phyloP scores from a whole-genome alignment of 2,113 vertebrate species.

The Perca schrenkii region DNA sequence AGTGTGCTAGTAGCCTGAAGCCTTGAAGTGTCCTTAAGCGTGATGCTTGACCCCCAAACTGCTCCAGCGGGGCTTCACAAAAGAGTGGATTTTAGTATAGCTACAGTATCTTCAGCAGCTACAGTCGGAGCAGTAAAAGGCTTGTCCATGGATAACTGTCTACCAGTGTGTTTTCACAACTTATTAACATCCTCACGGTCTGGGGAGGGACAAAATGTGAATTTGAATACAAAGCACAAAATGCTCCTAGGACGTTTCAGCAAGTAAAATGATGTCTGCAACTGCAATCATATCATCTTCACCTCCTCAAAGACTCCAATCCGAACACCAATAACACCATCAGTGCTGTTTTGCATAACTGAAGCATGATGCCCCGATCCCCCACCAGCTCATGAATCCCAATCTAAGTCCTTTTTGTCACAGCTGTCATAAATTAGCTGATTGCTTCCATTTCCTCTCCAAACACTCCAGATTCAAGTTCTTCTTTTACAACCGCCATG shows the following conservation, averaged over 20 bases:
- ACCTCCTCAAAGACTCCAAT: constrained; percentile 20
- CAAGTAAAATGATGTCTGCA: background rate
- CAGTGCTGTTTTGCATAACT: constrained; percentile 19
- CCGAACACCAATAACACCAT: constrained; percentile 2
- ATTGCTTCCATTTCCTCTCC: constrained; percentile 41
- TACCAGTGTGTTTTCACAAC: background rate
- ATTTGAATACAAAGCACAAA: background rate
- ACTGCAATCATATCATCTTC: constrained; percentile 14
- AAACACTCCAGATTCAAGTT: constrained; percentile 28
- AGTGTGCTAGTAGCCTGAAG: constrained; percentile 23
- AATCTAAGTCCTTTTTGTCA: background rate
- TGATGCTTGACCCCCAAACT: constrained; percentile 43
- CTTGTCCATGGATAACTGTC: too few relatives aligned
- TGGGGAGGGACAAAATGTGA: background rate
- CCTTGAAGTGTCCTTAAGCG: constrained; percentile 60
- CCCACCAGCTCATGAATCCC: constrained; percentile 3
- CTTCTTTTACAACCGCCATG: constrained; percentile 7
- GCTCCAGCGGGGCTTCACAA: constrained; percentile 27
- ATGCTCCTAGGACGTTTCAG: background rate
- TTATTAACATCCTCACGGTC: background rate
- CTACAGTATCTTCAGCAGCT: too few relatives aligned
- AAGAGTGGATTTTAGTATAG: background rate
- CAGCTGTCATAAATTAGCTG: constrained; percentile 44
- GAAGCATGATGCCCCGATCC: constrained; percentile 11
- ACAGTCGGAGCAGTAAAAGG: background rate